phyloP scores from a whole-genome alignment of 1,140 invertebrate genomes.

The Meloidogyne exigua region DNA sequence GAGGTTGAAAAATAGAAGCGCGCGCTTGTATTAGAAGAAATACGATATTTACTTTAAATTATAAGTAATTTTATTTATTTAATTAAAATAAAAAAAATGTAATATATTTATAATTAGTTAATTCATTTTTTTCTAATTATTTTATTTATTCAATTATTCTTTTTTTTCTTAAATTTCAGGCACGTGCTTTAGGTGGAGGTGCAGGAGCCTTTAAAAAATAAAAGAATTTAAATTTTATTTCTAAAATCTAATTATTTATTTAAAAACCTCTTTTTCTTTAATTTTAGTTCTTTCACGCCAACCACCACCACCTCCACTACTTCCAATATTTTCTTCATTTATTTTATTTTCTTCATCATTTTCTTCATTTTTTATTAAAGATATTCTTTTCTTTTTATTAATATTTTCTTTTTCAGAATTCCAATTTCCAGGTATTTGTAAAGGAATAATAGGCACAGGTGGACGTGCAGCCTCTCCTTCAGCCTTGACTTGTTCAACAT shows the following conservation, averaged over 20 bases:
- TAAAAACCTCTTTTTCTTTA: conserved; percentile 2
- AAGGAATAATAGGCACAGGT: conserved; percentile 66
- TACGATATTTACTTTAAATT: no score
- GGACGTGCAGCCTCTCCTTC: conserved; percentile 66
- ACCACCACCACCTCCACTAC: not conserved
- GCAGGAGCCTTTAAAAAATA: conserved; percentile 14
- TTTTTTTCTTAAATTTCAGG: not conserved
- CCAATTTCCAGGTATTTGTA: conserved; percentile 27
- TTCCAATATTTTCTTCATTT: not conserved
- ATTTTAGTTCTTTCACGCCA: conserved; percentile 11
- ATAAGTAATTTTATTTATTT: no score
- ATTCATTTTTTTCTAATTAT: not conserved
- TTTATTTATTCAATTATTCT: no score
- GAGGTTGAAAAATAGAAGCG: no score
- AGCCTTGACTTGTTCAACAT: conserved; percentile 55
- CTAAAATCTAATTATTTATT: no score
- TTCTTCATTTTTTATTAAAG: conserved; percentile 1
- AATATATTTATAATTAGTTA: no score
- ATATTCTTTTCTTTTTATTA: conserved; percentile 8
- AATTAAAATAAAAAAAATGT: no score
- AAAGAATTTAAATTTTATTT: no score
- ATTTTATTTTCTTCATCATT: not conserved
- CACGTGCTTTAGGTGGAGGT: not conserved
- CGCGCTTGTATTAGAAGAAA: no score
- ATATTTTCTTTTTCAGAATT: not conserved